Percentiles rank a stretch among this genome's conserved stretches.
These are phyloP conservation scores for Gorilla gorilla DNA, from an alignment of 2,113 vertebrate species.

Conservation along the genomic window DNA sequence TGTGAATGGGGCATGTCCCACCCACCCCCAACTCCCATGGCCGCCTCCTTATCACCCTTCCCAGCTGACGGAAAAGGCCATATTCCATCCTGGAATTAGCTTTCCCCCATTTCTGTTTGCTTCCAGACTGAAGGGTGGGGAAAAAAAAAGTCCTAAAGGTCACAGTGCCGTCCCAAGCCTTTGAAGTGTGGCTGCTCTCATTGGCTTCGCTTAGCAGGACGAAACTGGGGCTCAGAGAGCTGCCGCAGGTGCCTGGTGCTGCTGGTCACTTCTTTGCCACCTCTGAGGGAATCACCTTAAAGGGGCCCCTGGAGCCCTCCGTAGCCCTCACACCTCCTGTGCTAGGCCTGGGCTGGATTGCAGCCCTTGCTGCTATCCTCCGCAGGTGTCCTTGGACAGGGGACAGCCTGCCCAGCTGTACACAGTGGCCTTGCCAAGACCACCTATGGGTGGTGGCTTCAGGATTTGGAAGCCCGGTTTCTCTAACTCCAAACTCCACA, in stretches of 20 bases:
- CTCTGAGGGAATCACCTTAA: not conserved
- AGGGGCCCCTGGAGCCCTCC: not conserved
- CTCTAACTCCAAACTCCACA: not conserved
- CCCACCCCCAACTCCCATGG: not conserved
- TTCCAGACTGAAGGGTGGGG: not conserved
- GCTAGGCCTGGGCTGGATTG: not conserved
- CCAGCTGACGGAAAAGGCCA: conserved; percentile 36
- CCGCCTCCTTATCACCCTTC: conserved; percentile 17
- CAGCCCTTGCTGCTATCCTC: not conserved
- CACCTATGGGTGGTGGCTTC: not conserved
- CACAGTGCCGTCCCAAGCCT: fast-evolving
- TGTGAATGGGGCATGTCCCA: not conserved
- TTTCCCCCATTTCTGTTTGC: conserved; percentile 27
- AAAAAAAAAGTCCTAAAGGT: fast-evolving
- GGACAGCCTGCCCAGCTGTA: not conserved
- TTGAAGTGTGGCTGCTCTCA: not conserved
- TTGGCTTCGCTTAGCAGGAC: not conserved
- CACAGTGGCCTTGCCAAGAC: not conserved
- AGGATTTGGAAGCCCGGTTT: not conserved
- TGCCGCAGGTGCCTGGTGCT: fast-evolving
- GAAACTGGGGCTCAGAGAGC: not conserved
- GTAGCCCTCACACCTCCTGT: too few species aligned
- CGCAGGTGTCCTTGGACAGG: not conserved
- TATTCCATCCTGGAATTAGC: conserved; percentile 3
- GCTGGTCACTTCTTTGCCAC: not conserved